phyloP scores from a whole-genome alignment of 1,140 invertebrate species.

The Drosophila nannoptera region DNA sequence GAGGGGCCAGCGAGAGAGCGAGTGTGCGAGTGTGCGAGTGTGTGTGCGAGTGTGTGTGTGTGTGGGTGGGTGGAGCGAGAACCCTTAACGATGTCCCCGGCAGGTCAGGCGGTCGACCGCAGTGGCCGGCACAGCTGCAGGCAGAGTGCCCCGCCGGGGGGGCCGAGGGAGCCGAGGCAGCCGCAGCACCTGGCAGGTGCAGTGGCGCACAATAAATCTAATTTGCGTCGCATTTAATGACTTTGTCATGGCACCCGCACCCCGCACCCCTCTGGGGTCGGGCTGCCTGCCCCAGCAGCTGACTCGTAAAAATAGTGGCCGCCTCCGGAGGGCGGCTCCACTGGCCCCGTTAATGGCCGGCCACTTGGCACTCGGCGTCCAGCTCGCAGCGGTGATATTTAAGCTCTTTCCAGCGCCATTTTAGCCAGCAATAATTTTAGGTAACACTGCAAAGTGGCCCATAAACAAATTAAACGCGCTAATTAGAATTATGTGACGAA shows the following conservation, averaged over 20 bases:
- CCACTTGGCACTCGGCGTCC: slow-evolving; percentile 49
- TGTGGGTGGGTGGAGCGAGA: slow-evolving; percentile 16
- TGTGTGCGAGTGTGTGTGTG: slow-evolving; percentile 2
- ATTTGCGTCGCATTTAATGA: slow-evolving; percentile 79
- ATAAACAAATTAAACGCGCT: slow-evolving; percentile 77
- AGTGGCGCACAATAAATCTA: slow-evolving; percentile 77
- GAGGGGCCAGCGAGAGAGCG: slow-evolving; percentile 14
- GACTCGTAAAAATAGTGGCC: slow-evolving; percentile 60
- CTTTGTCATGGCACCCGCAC: slow-evolving; percentile 66
- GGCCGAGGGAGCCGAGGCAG: background rate
- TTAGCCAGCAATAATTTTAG: slow-evolving; percentile 73
- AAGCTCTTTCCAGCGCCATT: slow-evolving; percentile 68
- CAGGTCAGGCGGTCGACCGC: slow-evolving; percentile 60
- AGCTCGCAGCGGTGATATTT: slow-evolving; percentile 55
- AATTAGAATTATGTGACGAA: slow-evolving; percentile 78
- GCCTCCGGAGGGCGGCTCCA: slow-evolving; percentile 28
- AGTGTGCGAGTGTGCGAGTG: background rate
- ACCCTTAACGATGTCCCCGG: slow-evolving; percentile 40
- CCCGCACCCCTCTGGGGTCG: slow-evolving; percentile 3
- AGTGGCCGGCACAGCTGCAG: slow-evolving; percentile 34
- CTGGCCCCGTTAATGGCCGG: slow-evolving; percentile 53
- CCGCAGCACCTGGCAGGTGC: slow-evolving; percentile 59
- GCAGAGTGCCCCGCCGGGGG: slow-evolving; percentile 5
- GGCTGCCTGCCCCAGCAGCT: slow-evolving; percentile 35
- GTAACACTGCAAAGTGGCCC: slow-evolving; percentile 70